Base-by-base conservation (phyloP, 92 coral and sea anemone genomes). In the Umimayanthus kanabou region DNA sequence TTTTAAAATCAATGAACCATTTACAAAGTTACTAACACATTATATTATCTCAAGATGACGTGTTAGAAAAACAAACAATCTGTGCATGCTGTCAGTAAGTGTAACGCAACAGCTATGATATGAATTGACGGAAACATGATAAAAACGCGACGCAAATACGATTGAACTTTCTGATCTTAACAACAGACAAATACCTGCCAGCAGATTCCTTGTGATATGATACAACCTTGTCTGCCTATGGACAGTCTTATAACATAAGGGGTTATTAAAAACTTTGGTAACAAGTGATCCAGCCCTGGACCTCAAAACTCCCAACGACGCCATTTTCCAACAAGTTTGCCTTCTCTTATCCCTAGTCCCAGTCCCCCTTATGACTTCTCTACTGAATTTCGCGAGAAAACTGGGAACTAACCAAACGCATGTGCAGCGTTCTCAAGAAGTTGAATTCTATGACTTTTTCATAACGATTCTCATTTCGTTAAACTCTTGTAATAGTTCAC, bases 361-460 rank as follows among this genome's bases (percentile, higher is more conserved):
- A 25, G 86, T 22, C 47, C 13, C 50, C 45, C 50, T 37, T 2
- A 2, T 9, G 13, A 16, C 58, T 53, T 2, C 13, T 5, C 26
- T 0, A 61, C 4, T 61, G 69, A 22, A 0, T 5, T 45, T n/a
- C 65, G 65, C 65, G 74, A 67, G 73, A 66, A 18, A 47, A 7
- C 87, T 83, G 87, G 87, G 87, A 28, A 83, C 87, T 67, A 83
- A 47, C 45, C 79, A 9, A 83, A 83, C 87, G 87, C 87, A 83
- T 83, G 87, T 83, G 87, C 64, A 83, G 64, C 87, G 87, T 83
- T 83, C 78, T 81, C 4, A 2, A 6, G 28, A 3, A 25, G 37
- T n/a, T 39, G 29, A 9, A 45, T 18, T 45, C 3, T 71, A 1
- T 66, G 7, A 15, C 58, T n/a, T 83, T 83, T 25, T n/a, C 42